Base-by-base conservation (phyloP, 2,888 invertebrate genomes). In the Cylloceria caligata region DNA sequence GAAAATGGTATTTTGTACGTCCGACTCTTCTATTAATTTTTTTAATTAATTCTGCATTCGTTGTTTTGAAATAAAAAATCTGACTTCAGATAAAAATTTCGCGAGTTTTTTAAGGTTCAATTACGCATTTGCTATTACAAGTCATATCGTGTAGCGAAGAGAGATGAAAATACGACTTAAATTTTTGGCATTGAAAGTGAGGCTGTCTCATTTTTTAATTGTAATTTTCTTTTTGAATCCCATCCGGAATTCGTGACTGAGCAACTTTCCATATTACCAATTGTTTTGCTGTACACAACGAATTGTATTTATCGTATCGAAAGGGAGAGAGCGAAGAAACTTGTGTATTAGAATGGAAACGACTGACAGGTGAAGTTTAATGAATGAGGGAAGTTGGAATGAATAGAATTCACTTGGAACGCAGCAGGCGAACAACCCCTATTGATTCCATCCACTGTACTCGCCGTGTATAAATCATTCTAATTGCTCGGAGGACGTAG, bases 311-410 rank as follows among this genome's bases (percentile, higher is more conserved):
- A 74, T 65, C 47, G 80, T 30, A 57, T 47, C n/a, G 49, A 57
- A 65, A 65, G 6, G 69, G 0, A 68, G 3, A 60, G 19, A 68
- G 62, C n/a, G 39, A 69, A 74, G 42, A 76, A 60, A 72, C 21
- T 81, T 67, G 71, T 52, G 71, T 64, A n/a, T n/a, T n/a, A 11
- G 71, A 67, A 71, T 67, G 24, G 57, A 47, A 34, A 42, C 65
- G 16, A 60, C 60, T 60, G 80, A 76, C 71, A 60, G 76, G 47
- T 76, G 71, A 76, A 81, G 71, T 72, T 76, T 74, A 76, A 65
- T 64, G 80, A 72, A 72, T 72, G 65, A 67, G 80, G 69, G 64
- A 80, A 75, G 49, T 75, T 75, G 71, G 27, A 67, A 72, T 81
- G 80, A 76, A 81, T 80, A 71, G 76, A 21, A 67, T 81, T 67